These are phyloP conservation scores for Drosophila ezoana DNA, from an alignment of 2,888 invertebrate species.

Conservation along the genomic window DNA sequence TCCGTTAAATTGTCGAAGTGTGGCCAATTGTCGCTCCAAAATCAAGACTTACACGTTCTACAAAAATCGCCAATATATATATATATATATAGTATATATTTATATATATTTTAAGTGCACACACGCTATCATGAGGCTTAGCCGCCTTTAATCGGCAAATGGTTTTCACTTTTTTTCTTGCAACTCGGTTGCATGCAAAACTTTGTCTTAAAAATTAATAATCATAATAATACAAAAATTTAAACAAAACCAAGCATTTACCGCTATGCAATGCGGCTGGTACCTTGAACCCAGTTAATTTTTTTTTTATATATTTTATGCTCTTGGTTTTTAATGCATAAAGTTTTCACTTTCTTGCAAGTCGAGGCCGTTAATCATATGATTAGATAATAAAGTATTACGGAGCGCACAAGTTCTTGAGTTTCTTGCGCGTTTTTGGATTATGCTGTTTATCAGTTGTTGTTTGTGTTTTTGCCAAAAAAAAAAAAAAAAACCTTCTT, in stretches of 20 bases:
- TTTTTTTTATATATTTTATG: constrained; percentile 23
- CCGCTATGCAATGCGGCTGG: constrained; percentile 42
- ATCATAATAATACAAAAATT: background rate
- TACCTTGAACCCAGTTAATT: constrained; percentile 55
- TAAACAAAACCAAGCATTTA: constrained; percentile 26
- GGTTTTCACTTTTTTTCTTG: constrained; percentile 57
- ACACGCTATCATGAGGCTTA: constrained; percentile 22
- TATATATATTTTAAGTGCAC: background rate
- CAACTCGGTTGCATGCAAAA: constrained; percentile 58
- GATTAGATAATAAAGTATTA: constrained; percentile 66
- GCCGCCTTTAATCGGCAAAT: constrained; percentile 46
- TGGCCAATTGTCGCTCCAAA: constrained; percentile 54
- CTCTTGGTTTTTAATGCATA: constrained; percentile 31
- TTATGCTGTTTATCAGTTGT: constrained; percentile 53
- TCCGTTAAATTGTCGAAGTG: constrained; percentile 67
- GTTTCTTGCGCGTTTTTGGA: constrained; percentile 36
- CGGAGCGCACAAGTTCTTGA: constrained; percentile 28
- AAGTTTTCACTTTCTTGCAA: constrained; percentile 56
- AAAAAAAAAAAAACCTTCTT: constrained; percentile 13
- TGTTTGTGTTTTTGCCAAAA: constrained; percentile 31
- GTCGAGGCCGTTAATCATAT: constrained; percentile 54
- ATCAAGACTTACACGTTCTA: constrained; percentile 45
- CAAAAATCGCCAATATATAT: background rate
- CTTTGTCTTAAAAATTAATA: constrained; percentile 25
- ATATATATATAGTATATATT: background rate